phyloP scores from a whole-genome alignment of 2,113 vertebrate genomes.

The Mirza zaza region DNA sequence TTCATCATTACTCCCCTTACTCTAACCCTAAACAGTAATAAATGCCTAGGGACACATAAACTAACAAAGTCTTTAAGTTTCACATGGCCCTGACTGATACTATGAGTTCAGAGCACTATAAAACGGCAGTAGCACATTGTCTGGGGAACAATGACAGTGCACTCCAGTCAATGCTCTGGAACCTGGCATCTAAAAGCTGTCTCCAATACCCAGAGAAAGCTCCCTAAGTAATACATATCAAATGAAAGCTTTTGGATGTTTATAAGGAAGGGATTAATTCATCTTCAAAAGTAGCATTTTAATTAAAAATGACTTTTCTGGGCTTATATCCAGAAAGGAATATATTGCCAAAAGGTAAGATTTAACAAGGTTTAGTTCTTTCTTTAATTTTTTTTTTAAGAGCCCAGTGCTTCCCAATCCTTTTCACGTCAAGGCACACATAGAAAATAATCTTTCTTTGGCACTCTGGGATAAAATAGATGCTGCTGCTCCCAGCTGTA shows the following conservation, averaged over 20 bases:
- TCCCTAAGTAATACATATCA: slow-evolving; percentile 7
- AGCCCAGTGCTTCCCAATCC: slow-evolving; percentile 3
- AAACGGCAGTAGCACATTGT: not conserved
- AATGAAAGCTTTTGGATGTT: slow-evolving; percentile 40
- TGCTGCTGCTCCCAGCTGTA: not conserved
- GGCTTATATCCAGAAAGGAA: slow-evolving; percentile 66
- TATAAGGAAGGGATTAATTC: slow-evolving; percentile 69
- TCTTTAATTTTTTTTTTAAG: not conserved
- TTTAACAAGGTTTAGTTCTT: slow-evolving; percentile 61
- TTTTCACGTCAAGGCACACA: slow-evolving; percentile 16
- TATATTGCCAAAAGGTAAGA: slow-evolving; percentile 65
- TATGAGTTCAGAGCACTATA: not conserved
- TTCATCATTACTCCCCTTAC: not conserved
- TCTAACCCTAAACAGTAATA: not conserved
- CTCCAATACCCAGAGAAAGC: not conserved
- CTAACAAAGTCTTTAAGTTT: not conserved
- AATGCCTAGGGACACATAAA: not conserved
- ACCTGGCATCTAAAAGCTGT: not conserved
- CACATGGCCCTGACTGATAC: not conserved
- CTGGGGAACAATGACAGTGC: not conserved
- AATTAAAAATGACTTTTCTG: slow-evolving; percentile 76
- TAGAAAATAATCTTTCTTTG: slow-evolving; percentile 22
- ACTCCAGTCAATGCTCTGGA: too few relatives aligned
- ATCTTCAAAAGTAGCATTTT: slow-evolving; percentile 69
- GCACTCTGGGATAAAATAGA: not conserved